Conservation (phyloP, 1,140 invertebrate genomes). For the Cyclina sinensis region DNA sequence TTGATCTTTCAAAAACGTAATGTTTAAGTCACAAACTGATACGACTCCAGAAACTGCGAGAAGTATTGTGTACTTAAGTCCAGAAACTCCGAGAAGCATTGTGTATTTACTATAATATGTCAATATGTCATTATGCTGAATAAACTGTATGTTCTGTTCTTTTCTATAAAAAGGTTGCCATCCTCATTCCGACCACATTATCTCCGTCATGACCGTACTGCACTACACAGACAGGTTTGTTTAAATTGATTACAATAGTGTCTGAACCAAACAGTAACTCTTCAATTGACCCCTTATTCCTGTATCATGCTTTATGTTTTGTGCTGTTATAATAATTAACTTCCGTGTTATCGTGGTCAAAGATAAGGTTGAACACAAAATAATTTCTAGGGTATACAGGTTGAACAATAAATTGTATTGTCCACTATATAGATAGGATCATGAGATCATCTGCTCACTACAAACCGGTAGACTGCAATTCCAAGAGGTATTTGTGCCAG, state of each 20-base stretch:
- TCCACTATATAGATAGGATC: no score
- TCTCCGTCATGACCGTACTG: constrained; percentile 11
- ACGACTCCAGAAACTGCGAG: background rate
- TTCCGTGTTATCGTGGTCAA: background rate
- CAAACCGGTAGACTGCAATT: no score
- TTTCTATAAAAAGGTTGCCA: constrained; percentile 8
- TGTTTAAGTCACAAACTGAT: background rate
- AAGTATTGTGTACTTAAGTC: background rate
- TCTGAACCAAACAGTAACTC: background rate
- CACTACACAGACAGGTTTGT: background rate
- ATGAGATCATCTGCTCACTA: no score
- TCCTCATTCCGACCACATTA: no score
- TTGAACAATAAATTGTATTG: background rate
- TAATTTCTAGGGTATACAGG: background rate
- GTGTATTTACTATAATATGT: no score
- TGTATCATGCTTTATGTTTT: background rate
- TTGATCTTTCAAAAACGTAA: background rate
- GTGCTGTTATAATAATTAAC: background rate
- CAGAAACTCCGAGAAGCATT: no score
- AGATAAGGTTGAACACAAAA: background rate
- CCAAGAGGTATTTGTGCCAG: no score
- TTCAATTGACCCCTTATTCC: background rate
- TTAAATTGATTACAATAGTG: no score
- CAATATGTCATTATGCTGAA: no score
- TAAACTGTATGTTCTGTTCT: no score